Evolutionary conservation across 2,797 vertebrate genomes (phyloP).

Genomic region (Lycodopsis pacificus): DNA sequence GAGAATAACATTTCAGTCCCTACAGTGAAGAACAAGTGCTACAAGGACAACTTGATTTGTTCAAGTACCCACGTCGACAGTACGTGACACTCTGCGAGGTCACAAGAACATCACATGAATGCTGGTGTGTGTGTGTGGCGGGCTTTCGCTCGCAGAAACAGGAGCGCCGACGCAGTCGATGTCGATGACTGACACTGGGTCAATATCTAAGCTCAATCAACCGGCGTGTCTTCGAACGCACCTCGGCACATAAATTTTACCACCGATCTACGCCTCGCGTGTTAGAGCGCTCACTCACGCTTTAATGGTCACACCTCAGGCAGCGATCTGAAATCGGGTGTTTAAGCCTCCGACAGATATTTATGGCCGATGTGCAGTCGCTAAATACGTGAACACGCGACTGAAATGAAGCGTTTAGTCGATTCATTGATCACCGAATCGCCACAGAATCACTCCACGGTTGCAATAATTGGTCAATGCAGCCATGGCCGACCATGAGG

Average conservation of each 20-base stretch:
- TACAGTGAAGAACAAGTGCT: not conserved
- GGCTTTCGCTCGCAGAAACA: not conserved
- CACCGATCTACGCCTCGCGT: conserved; percentile 8
- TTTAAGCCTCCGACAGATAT: not conserved
- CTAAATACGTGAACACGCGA: not conserved
- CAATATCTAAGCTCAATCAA: conserved; percentile 47
- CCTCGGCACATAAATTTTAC: conserved; percentile 29
- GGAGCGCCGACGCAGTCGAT: not conserved
- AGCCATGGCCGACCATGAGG: not conserved
- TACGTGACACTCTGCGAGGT: conserved; percentile 14
- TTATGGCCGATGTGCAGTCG: not conserved
- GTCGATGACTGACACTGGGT: conserved; percentile 16
- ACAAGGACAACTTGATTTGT: not conserved
- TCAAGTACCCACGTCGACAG: not conserved
- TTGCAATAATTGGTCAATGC: not conserved
- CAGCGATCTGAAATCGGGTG: not conserved
- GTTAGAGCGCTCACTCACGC: not conserved
- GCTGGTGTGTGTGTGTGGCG: not conserved
- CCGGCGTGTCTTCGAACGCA: conserved; percentile 13
- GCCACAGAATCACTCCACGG: not conserved
- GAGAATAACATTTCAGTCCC: not conserved
- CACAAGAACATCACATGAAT: conserved; percentile 6
- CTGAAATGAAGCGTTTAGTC: not conserved
- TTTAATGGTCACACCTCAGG: not conserved
- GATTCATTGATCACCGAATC: not conserved